A percentile compares a stretch with the other conserved stretches of the same genome.
These are phyloP conservation scores for Acropternis orthonyx DNA, from an alignment of 2,797 vertebrate genomes.

Conservation along the genomic window DNA sequence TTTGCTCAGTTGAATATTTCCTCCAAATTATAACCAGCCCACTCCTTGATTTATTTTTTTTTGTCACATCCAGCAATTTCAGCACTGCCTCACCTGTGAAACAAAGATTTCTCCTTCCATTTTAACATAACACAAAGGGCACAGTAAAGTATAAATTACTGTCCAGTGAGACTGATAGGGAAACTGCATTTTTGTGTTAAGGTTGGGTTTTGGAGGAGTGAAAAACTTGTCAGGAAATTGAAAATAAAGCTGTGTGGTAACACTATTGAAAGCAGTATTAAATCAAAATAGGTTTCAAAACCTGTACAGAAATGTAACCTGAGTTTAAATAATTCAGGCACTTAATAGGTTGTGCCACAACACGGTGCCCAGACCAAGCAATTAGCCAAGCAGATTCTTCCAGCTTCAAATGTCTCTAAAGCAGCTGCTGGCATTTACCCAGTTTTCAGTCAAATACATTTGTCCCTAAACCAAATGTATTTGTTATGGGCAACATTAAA, in stretches of 20 bases:
- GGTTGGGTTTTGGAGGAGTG: background rate
- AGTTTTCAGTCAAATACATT: conserved; percentile 41
- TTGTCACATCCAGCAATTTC: background rate
- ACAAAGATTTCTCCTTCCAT: background rate
- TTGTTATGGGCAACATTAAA: conserved; percentile 67
- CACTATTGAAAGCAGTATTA: conserved; percentile 6
- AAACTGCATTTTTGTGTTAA: conserved; percentile 2
- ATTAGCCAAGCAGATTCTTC: conserved; percentile 54
- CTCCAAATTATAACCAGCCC: background rate
- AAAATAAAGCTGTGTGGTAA: background rate
- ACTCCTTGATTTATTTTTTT: background rate
- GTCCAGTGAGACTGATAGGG: background rate
- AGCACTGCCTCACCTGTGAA: background rate
- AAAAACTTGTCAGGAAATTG: background rate
- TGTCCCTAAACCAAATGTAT: conserved; percentile 46
- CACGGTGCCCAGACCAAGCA: conserved; percentile 49
- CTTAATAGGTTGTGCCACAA: conserved; percentile 69
- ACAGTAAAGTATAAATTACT: background rate
- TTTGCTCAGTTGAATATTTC: background rate
- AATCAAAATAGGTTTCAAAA: conserved; percentile 56
- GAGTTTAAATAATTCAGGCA: conserved; percentile 59
- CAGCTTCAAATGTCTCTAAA: conserved; percentile 53
- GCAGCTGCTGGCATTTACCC: conserved; percentile 59
- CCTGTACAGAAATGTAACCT: conserved; percentile 7
- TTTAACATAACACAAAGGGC: background rate